Percentiles rank a stretch among this genome's conserved stretches.
Conservation (phyloP, 2,888 invertebrate species). For the Standfussiana lucernea region DNA sequence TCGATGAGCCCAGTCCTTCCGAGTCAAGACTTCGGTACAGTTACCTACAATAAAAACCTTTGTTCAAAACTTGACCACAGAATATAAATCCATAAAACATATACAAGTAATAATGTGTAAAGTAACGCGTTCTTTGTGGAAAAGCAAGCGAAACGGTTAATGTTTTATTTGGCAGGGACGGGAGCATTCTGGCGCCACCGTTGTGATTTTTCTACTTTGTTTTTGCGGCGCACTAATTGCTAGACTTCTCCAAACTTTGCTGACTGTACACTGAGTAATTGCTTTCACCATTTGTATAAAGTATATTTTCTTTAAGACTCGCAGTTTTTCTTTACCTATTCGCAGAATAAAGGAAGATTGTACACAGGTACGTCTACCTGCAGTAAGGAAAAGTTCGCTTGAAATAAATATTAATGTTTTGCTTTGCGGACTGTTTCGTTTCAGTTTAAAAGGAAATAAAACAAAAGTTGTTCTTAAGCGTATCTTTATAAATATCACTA, state of each 20-base stretch:
- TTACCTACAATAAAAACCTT: slow-evolving; percentile 29
- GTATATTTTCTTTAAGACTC: slow-evolving; percentile 39
- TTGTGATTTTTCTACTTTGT: slow-evolving; percentile 63
- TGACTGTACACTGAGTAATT: slow-evolving; percentile 58
- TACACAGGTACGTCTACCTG: slow-evolving; percentile 11
- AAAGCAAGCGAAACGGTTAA: slow-evolving; percentile 64
- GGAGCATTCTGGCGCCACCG: slow-evolving; percentile 56
- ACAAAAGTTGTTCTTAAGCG: slow-evolving; percentile 47
- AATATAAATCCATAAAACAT: slow-evolving; percentile 39
- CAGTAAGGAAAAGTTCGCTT: slow-evolving; percentile 5
- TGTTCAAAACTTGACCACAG: slow-evolving; percentile 33
- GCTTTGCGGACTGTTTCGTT: not conserved
- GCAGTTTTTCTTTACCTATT: slow-evolving; percentile 19
- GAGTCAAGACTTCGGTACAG: slow-evolving; percentile 8
- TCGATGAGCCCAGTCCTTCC: not conserved
- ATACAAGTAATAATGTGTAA: slow-evolving; percentile 57
- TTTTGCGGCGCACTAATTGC: slow-evolving; percentile 69
- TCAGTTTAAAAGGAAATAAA: slow-evolving; percentile 47
- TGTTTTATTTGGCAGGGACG: slow-evolving; percentile 73
- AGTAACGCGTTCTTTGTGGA: slow-evolving; percentile 60
- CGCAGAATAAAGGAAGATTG: not conserved
- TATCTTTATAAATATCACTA: slow-evolving; percentile 63
- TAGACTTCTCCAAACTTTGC: slow-evolving; percentile 57
- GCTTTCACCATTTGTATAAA: slow-evolving; percentile 51
- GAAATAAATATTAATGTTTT: slow-evolving; percentile 28